Percentiles rank a stretch among this genome's conserved stretches.
Evolutionary conservation across 2,797 vertebrate genomes (phyloP).

Genomic region (Labroides dimidiatus): DNA sequence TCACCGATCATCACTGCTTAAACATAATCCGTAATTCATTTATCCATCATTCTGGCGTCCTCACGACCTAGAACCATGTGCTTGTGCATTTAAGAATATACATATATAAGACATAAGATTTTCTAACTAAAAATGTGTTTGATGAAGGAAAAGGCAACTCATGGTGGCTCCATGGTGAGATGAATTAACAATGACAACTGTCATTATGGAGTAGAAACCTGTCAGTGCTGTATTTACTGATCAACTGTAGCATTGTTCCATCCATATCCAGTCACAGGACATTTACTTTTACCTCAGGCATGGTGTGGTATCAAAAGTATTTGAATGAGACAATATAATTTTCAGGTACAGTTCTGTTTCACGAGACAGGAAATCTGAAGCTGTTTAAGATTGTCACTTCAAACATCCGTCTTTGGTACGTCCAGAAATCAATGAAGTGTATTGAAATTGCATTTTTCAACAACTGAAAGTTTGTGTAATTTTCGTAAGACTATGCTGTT

Average conservation of each 20-base stretch:
- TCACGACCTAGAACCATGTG: constrained; percentile 82
- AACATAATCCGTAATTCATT: constrained; percentile 56
- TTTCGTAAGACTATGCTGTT: constrained; percentile 66
- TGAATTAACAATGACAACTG: background rate
- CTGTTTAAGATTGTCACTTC: constrained; percentile 43
- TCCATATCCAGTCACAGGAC: constrained; percentile 82
- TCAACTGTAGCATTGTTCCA: constrained; percentile 80
- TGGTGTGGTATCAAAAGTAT: constrained; percentile 58
- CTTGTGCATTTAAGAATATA: constrained; percentile 82
- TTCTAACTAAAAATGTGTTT: constrained; percentile 51
- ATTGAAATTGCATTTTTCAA: constrained; percentile 62
- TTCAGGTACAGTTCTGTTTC: constrained; percentile 69
- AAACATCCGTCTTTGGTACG: constrained; percentile 44
- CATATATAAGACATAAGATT: constrained; percentile 74
- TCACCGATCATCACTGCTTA: constrained; percentile 37
- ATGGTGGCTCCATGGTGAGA: constrained; percentile 67
- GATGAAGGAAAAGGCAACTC: constrained; percentile 30
- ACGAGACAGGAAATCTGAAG: constrained; percentile 43
- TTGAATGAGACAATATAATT: constrained; percentile 63
- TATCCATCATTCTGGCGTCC: constrained; percentile 78
- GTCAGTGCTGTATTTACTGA: constrained; percentile 74
- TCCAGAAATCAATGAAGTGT: constrained; percentile 68
- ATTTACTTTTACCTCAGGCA: constrained; percentile 82
- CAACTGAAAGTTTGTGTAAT: constrained; percentile 74
- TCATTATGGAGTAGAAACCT: constrained; percentile 67